Evolutionary conservation across 2,888 invertebrate genomes (phyloP).

Genomic region (Pyrrhia umbra): DNA sequence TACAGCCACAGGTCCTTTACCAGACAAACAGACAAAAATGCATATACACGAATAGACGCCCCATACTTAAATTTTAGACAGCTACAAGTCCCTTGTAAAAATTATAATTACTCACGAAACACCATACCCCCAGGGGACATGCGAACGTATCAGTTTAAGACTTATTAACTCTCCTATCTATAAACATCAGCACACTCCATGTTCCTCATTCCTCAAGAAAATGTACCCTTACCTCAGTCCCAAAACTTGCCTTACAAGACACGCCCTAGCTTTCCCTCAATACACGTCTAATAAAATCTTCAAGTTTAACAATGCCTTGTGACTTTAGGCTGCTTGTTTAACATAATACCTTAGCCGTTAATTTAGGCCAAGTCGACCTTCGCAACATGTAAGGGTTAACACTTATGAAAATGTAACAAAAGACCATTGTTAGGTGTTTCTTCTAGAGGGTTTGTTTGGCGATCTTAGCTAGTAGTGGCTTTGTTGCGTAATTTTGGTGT

Average conservation of each 20-base stretch:
- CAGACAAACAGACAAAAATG: no score
- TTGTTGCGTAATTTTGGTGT: constrained; percentile 50
- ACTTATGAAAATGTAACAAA: constrained; percentile 68
- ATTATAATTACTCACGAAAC: no score
- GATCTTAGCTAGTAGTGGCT: constrained; percentile 37
- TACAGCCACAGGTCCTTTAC: no score
- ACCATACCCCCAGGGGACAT: no score
- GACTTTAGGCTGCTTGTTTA: constrained; percentile 57
- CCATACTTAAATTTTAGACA: no score
- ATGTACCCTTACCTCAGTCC: constrained; percentile 1
- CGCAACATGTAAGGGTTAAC: constrained; percentile 57
- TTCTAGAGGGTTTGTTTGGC: constrained; percentile 52
- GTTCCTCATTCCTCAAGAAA: constrained; percentile 31
- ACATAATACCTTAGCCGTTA: constrained; percentile 62
- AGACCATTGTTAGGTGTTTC: constrained; percentile 62
- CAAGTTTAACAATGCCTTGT: constrained; percentile 56
- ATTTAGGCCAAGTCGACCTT: constrained; percentile 60
- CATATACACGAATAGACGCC: no score
- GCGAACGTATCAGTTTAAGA: no score
- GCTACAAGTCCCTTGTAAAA: no score
- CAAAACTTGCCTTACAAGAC: constrained; percentile 40
- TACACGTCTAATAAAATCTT: constrained; percentile 59
- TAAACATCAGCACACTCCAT: neutral
- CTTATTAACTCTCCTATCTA: neutral
- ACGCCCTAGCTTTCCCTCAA: constrained; percentile 33